Conservation (phyloP, 1,140 invertebrate genomes). For the Battus philenor region DNA sequence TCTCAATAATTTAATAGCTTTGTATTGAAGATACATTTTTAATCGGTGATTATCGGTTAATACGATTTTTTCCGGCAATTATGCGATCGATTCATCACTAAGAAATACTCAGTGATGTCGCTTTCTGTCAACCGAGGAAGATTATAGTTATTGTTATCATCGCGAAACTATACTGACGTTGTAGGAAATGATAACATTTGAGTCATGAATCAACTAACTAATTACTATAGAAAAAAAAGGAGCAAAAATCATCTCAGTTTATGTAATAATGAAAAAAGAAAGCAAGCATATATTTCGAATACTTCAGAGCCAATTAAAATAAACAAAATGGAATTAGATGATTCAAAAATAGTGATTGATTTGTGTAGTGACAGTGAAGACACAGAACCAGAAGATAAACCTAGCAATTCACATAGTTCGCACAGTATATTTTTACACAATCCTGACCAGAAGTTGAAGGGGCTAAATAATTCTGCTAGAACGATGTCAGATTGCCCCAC, state of each 20-base stretch:
- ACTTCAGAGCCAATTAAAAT: not conserved
- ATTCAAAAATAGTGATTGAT: slow-evolving; percentile 22
- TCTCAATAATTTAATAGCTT: too few species aligned
- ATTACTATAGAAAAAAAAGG: slow-evolving; percentile 6
- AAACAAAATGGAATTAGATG: slow-evolving; percentile 18
- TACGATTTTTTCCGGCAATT: too few species aligned
- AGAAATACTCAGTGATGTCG: too few species aligned
- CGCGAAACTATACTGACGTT: too few species aligned
- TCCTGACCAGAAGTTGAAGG: not conserved
- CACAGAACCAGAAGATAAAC: not conserved
- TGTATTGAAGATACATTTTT: too few species aligned
- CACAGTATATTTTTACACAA: too few species aligned
- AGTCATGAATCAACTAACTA: too few species aligned
- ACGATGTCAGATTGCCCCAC: slow-evolving; percentile 25
- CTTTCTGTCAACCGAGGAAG: too few species aligned
- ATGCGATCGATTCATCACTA: too few species aligned
- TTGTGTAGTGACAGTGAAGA: slow-evolving; percentile 40
- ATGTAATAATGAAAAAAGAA: slow-evolving; percentile 17
- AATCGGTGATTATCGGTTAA: too few species aligned
- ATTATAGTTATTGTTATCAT: too few species aligned
- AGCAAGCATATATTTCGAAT: slow-evolving; percentile 23
- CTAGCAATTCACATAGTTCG: not conserved
- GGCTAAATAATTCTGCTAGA: slow-evolving; percentile 11
- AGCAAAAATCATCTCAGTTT: slow-evolving; percentile 5
- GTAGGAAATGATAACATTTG: too few species aligned